phyloP scores from a whole-genome alignment of 2,888 invertebrate genomes.

The Hermodice carunculata region DNA sequence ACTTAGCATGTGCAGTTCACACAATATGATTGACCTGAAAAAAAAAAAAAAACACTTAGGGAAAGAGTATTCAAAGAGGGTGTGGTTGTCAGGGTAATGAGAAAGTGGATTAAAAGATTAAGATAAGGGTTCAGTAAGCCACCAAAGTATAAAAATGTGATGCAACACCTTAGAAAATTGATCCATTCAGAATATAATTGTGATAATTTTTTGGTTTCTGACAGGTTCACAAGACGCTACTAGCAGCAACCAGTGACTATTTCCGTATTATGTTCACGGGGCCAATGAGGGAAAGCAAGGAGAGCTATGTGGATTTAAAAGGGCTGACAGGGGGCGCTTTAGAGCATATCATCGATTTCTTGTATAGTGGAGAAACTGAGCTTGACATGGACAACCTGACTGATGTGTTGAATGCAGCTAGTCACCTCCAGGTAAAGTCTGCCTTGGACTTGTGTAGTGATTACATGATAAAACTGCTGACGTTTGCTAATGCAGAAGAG shows the following conservation, averaged over 20 bases:
- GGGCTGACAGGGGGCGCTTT: slow-evolving; percentile 56
- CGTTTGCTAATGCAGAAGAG: slow-evolving; percentile 66
- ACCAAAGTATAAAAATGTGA: background rate
- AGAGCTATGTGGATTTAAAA: slow-evolving; percentile 65
- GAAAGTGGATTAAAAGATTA: too few relatives aligned
- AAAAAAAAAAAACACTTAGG: too few relatives aligned
- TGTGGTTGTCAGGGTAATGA: too few relatives aligned
- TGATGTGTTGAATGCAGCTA: slow-evolving; percentile 66
- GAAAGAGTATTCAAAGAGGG: too few relatives aligned
- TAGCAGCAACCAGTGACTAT: slow-evolving; percentile 68
- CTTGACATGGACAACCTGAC: slow-evolving; percentile 63
- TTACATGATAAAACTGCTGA: slow-evolving; percentile 65
- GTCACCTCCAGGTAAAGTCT: slow-evolving; percentile 63
- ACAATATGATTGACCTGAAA: too few relatives aligned
- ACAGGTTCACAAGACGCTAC: slow-evolving; percentile 66
- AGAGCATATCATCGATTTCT: slow-evolving; percentile 63
- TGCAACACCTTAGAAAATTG: background rate
- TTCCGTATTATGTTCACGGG: slow-evolving; percentile 68
- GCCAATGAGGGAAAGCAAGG: slow-evolving; percentile 65
- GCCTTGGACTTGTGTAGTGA: slow-evolving; percentile 66
- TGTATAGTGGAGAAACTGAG: slow-evolving; percentile 64
- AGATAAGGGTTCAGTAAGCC: too few relatives aligned
- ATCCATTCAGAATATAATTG: background rate
- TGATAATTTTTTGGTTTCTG: slow-evolving; percentile 19
- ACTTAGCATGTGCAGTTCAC: too few relatives aligned